These are phyloP conservation scores for Pangasius krempfi DNA, from an alignment of 2,797 vertebrate genomes.

Conservation along the genomic window DNA sequence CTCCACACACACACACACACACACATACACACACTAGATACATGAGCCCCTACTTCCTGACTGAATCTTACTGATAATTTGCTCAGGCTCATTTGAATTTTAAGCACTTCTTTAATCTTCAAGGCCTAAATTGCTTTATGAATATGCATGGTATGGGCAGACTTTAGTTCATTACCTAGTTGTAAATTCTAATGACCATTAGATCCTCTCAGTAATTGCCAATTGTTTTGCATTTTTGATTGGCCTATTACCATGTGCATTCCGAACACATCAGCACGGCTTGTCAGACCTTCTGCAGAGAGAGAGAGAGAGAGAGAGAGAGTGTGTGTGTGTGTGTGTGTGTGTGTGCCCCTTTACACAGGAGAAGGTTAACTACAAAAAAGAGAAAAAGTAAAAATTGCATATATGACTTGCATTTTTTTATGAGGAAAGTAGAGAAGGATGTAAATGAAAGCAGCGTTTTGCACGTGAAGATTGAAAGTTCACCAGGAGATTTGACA, in stretches of 20 bases:
- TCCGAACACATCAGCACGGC: conserved; percentile 94
- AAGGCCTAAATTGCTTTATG: conserved; percentile 99
- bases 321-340: conserved; percentile 53
- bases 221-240: conserved; percentile 99
- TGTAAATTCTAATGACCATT: conserved; percentile 99
- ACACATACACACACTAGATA: conserved; percentile 46
- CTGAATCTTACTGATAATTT: conserved; percentile 99
- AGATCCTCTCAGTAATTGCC: conserved; percentile 99
- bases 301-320: conserved; percentile 64
- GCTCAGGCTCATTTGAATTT: conserved; percentile 99
- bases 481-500: conserved; percentile 95
- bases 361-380: conserved; percentile 19
- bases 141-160: conserved; percentile 99
- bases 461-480: conserved; percentile 89
- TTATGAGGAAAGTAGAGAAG: conserved; percentile 76
- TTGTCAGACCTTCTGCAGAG: conserved; percentile 92
- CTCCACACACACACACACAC: conserved; percentile 26
- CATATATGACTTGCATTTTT: conserved; percentile 80
- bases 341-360: conserved; percentile 11
- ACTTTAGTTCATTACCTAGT: conserved; percentile 99
- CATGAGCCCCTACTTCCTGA: conserved; percentile 84
- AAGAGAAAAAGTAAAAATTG: conserved; percentile 87
- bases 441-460: conserved; percentile 91
- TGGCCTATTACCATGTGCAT: conserved; percentile 99
- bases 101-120: conserved; percentile 99